Conservation (phyloP, 1,140 invertebrate species). For the Ephestia elutella region DNA sequence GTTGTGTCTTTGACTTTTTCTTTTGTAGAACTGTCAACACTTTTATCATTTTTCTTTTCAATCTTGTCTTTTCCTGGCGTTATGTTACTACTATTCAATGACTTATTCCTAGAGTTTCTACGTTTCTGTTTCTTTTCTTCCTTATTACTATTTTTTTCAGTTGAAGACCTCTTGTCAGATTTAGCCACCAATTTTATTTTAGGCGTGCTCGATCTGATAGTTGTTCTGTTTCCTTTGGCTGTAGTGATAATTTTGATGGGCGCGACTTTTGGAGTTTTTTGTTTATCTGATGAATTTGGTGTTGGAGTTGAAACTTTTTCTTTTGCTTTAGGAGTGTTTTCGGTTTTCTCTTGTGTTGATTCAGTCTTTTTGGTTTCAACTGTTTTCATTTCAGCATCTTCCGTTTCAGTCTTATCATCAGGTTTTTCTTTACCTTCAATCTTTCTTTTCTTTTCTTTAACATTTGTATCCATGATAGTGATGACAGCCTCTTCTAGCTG, state of each 20-base stretch:
- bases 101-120: conserved; percentile 42
- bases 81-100: conserved; percentile 27
- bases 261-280: conserved; percentile 20
- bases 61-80: background rate
- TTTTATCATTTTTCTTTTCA: background rate
- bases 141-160: conserved; percentile 20
- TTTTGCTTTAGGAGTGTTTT: background rate
- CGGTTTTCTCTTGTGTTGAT: background rate
- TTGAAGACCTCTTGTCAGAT: conserved; percentile 19
- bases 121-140: conserved; percentile 35
- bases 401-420: conserved; percentile 17
- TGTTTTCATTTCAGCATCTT: conserved; percentile 12
- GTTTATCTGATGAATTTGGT: conserved; percentile 4
- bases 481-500: conserved; percentile 50
- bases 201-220: conserved; percentile 10
- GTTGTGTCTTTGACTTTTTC: conserved; percentile 10
- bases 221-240: conserved; percentile 25
- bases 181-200: conserved; percentile 13
- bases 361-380: conserved; percentile 9
- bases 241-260: conserved; percentile 38
- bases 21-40: conserved; percentile 10
- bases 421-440: conserved; percentile 23
- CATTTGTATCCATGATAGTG: conserved; percentile 37
- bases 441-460: conserved; percentile 49
- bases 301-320: background rate